A percentile compares a stretch with the other conserved stretches of the same genome.
These are phyloP conservation scores for Chunga burmeisteri DNA, from an alignment of 2,113 vertebrate genomes.

Conservation along the genomic window DNA sequence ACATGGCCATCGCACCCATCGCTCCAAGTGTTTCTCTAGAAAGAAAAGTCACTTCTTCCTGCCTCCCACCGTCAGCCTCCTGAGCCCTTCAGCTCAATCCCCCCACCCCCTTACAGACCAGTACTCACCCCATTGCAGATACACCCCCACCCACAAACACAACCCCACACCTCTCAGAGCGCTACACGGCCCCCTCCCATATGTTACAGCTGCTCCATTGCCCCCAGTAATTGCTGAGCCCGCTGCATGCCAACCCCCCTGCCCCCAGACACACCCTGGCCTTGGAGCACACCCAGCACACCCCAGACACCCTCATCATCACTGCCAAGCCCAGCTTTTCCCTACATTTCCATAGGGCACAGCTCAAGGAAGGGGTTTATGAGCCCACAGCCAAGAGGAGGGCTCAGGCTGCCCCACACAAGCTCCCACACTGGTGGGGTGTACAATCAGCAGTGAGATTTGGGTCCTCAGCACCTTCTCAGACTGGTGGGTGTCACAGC, in stretches of 20 bases:
- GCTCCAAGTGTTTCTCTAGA: background rate
- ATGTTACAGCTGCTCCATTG: background rate
- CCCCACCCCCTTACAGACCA: background rate
- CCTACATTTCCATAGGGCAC: background rate
- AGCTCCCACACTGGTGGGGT: background rate
- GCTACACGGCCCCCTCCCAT: background rate
- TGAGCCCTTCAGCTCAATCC: background rate
- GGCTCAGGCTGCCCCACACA: background rate
- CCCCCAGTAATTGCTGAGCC: background rate
- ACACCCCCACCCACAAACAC: background rate
- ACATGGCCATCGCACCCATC: accelerated
- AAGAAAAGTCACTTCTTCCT: background rate
- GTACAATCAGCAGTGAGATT: accelerated
- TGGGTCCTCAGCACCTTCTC: background rate
- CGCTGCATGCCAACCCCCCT: background rate
- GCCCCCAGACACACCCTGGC: accelerated
- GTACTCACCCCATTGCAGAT: background rate
- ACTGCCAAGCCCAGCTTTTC: background rate
- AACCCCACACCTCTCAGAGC: background rate
- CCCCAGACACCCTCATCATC: background rate
- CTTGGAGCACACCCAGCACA: background rate
- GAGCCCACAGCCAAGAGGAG: background rate
- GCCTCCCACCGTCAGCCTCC: background rate
- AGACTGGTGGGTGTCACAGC: background rate
- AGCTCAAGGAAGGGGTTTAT: background rate